Base-by-base conservation (phyloP, 2,888 invertebrate species). In the Nomada flava region DNA sequence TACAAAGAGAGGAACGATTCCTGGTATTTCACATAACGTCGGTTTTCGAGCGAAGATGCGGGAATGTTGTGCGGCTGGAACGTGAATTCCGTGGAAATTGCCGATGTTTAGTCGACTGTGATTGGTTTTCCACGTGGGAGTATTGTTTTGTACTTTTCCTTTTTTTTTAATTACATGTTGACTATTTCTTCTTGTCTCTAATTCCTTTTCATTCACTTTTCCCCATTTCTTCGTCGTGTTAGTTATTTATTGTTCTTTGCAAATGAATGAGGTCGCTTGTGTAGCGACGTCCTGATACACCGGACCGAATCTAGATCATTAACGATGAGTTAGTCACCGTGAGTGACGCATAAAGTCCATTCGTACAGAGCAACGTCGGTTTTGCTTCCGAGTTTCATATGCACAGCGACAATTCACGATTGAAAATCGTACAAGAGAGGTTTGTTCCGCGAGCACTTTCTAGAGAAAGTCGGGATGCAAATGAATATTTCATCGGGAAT, bases 401-500 rank as follows among this genome's bases (percentile, higher is more conserved):
- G 53, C 23, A 20, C 26, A 18, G 52, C 36, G 42, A 29, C 59
- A 57, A 68, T 60, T 60, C 42, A 11, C 23, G 26, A 18, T 60
- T 15, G 62, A 26, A 29, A 47, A 42, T 36, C 36, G 57, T 23
- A 55, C 18, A 26, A n/a, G 18, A 20, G 18, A 29, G 52, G 23
- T 20, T 18, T 29, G 42, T 68, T 53, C 52, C 18, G 36, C 15
- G 23, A 26, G 26, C 23, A 53, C 74, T 75, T 68, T 75, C 74
- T 75, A 75, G 42, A 75, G 67, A 75, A 75, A 75, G 65, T 60
- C 23, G 1, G 13, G n/a, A 53, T 44, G 23, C 65, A 53, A 62
- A 68, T 62, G 20, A 44, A 75, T 47, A 29, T 50, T 60, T 42
- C 67, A 36, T 2, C 29, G 2, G 50, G n/a, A 52, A 74, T 42